Base-by-base conservation (phyloP, 2,888 invertebrate genomes). In the Philhelius pedissequus region DNA sequence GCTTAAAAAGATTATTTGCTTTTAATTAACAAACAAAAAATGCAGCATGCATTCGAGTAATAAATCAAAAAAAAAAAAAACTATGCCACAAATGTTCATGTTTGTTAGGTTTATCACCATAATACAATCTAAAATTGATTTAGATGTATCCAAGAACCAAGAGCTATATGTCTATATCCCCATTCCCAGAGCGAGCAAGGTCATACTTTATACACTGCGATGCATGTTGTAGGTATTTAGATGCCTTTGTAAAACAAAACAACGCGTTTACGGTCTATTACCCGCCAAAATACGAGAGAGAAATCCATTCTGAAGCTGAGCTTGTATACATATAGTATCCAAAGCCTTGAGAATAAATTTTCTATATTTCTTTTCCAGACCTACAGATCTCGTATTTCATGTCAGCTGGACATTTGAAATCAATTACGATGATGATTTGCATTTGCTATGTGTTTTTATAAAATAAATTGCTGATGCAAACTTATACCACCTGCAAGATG, bases 391-490 rank as follows among this genome's bases (percentile, higher is more conserved):
- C 20, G 66, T 32, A 78, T 79, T 74, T 70, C 83, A 79, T 83
- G 83, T 70, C 74, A 74, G 30, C n/a, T 43, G 70, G 79, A 74
- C 83, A 79, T 83, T 83, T 74, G 64, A 52, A 83, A 64, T 83
- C 83, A 83, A 83, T 83, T 83, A 83, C 64, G 8, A 8, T 58
- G 69, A 15, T 27, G 74, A 79, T 83, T 83, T 83, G 74, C 83
- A 83, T 83, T 83, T 69, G 35, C 11, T 13, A 20, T 13, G 18
- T 15, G 22, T 0, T 62, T 52, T 45, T 30, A 9, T 40, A 5
- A 2, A 38, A 38, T 7, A n/a, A 3, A 30, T 11, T 32, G 25
- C 35, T 8, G 40, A 50, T 64, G 64, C 58, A 70, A 22, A 48
- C 70, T 76, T 81, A n/a, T n/a, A 70, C 70, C 66, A 35, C 68